phyloP scores from a whole-genome alignment of 2,113 vertebrate genomes.

The Nematolebias whitei region DNA sequence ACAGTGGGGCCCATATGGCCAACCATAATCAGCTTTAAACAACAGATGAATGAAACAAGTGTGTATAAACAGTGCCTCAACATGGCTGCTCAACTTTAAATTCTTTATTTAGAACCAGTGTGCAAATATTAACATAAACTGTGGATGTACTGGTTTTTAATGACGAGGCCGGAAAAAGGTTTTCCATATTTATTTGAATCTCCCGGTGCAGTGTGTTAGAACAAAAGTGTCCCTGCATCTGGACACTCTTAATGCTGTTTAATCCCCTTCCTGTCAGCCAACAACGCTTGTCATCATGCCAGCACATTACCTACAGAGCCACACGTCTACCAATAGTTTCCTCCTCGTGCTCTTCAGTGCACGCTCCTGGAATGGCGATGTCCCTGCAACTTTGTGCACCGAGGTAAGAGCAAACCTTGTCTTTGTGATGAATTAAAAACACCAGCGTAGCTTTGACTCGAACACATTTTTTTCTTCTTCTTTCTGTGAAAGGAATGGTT shows the following conservation, averaged over 20 bases:
- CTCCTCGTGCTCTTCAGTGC: neutral
- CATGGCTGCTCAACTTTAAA: slow-evolving; percentile 5
- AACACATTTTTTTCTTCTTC: slow-evolving; percentile 36
- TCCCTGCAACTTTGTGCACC: neutral
- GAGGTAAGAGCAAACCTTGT: slow-evolving; percentile 52
- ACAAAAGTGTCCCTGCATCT: slow-evolving; percentile 71
- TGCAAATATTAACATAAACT: slow-evolving; percentile 6
- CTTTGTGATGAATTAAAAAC: slow-evolving; percentile 23
- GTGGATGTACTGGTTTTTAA: slow-evolving; percentile 1
- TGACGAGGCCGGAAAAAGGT: slow-evolving; percentile 15
- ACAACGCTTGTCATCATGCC: slow-evolving; percentile 47
- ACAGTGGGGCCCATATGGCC: slow-evolving; percentile 65
- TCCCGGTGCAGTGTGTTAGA: slow-evolving; percentile 46
- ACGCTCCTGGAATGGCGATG: slow-evolving; percentile 25
- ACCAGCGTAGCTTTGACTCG: slow-evolving; percentile 30
- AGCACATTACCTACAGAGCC: slow-evolving; percentile 33
- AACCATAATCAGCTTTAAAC: slow-evolving; percentile 76
- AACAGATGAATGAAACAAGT: slow-evolving; percentile 39
- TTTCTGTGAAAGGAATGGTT: slow-evolving; percentile 39
- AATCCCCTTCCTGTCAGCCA: slow-evolving; percentile 67
- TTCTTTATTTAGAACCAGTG: neutral
- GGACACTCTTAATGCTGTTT: slow-evolving; percentile 75
- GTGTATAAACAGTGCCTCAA: slow-evolving; percentile 32
- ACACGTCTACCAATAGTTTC: slow-evolving; percentile 34
- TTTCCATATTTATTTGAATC: slow-evolving; percentile 27